A percentile compares a stretch with the other conserved stretches of the same genome.
phyloP scores from a whole-genome alignment of 2,113 vertebrate genomes.

The Smithornis capensis region DNA sequence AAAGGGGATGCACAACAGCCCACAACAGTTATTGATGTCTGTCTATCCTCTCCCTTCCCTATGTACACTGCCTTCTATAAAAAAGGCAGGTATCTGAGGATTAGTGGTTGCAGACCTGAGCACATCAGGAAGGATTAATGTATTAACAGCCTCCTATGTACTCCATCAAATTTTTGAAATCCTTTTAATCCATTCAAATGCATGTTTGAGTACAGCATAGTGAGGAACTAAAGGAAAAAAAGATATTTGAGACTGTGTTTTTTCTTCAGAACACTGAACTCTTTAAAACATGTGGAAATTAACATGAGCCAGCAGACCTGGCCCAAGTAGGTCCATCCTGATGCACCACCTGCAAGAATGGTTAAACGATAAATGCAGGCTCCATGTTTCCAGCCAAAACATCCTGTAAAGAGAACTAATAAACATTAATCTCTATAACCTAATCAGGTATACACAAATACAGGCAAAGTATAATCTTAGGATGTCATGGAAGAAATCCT shows the following conservation, averaged over 20 bases:
- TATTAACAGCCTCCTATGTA: not conserved
- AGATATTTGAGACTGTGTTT: not conserved
- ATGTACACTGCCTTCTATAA: not conserved
- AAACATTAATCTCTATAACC: constrained; percentile 79
- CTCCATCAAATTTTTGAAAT: not conserved
- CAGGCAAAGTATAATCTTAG: constrained; percentile 71
- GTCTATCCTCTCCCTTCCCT: not conserved
- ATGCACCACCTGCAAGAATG: not conserved
- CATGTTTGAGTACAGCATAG: not conserved
- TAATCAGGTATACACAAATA: constrained; percentile 80
- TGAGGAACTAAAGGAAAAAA: not conserved
- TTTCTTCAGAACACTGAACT: not conserved
- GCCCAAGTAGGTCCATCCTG: not conserved
- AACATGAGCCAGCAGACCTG: not conserved
- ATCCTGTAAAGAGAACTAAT: constrained; percentile 79
- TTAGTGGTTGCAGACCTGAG: not conserved
- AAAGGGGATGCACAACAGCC: not conserved
- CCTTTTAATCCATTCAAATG: not conserved
- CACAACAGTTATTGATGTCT: not conserved
- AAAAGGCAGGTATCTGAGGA: not conserved
- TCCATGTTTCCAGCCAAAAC: not conserved
- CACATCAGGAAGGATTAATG: not conserved
- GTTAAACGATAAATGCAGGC: not conserved
- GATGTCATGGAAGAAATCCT: constrained; percentile 74
- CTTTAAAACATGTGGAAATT: constrained; percentile 10